Percentiles rank a stretch among this genome's conserved stretches.
These are phyloP conservation scores for Holocentrus rufus DNA, from an alignment of 2,797 vertebrate genomes.

Conservation along the genomic window DNA sequence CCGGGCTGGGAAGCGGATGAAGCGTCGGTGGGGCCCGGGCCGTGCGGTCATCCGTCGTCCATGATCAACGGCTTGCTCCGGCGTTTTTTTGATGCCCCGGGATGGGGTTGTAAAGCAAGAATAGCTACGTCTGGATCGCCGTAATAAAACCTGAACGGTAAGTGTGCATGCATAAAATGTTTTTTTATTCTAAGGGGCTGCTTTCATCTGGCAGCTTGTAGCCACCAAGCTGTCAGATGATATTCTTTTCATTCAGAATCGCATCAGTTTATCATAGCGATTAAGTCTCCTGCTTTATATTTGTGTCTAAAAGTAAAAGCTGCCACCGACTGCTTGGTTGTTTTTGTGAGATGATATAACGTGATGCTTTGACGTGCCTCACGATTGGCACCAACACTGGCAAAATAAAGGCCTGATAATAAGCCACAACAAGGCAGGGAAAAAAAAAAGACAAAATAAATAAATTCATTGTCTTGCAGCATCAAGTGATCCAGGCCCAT, in stretches of 20 bases:
- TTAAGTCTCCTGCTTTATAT: neutral
- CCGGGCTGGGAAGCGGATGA: slow-evolving; percentile 46
- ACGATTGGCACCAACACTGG: slow-evolving; percentile 7
- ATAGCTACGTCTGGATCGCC: neutral
- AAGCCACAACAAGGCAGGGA: slow-evolving; percentile 17
- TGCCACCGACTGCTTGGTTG: slow-evolving; percentile 2
- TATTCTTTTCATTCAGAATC: neutral
- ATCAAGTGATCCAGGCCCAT: neutral
- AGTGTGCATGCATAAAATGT: neutral
- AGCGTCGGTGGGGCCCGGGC: slow-evolving; percentile 46
- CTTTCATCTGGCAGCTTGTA: neutral
- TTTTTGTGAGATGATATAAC: slow-evolving; percentile 9
- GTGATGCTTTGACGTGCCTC: slow-evolving; percentile 15
- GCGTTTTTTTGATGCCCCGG: neutral
- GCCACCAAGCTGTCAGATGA: neutral
- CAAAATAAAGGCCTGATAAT: slow-evolving; percentile 17
- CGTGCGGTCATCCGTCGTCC: slow-evolving; percentile 44
- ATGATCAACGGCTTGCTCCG: slow-evolving; percentile 27
- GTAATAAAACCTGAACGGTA: slow-evolving; percentile 36
- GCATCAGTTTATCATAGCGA: neutral
- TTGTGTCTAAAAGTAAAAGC: no score
- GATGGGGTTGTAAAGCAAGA: no score
- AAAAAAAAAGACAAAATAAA: neutral
- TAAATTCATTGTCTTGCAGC: neutral
- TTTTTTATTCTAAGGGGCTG: neutral